A percentile compares a stretch with the other conserved stretches of the same genome.
Evolutionary conservation across 2,113 vertebrate species (phyloP).

Genomic region (Callipepla californica): DNA sequence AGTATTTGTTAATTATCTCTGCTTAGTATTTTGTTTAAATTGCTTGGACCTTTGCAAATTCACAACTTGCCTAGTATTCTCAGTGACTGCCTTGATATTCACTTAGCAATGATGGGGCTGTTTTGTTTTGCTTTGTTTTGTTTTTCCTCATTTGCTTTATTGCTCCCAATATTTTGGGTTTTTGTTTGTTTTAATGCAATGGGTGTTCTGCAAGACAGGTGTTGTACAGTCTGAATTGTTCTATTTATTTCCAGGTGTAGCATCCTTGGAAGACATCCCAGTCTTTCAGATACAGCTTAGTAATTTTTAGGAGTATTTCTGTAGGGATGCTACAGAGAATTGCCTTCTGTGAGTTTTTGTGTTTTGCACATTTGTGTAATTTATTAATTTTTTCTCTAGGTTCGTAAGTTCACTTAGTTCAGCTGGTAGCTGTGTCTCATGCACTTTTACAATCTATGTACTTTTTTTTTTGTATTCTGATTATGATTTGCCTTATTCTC

Average conservation of each 20-base stretch:
- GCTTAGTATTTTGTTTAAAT: background rate
- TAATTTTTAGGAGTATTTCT: constrained; percentile 17
- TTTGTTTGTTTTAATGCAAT: constrained; percentile 22
- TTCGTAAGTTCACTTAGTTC: background rate
- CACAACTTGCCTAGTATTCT: background rate
- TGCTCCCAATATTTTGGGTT: background rate
- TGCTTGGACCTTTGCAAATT: background rate
- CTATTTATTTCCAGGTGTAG: constrained; percentile 54
- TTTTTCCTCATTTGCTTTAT: constrained; percentile 3
- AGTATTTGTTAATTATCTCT: background rate
- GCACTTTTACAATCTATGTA: background rate
- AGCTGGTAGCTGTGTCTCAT: background rate
- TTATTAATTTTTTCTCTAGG: constrained; percentile 22
- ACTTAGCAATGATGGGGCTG: background rate
- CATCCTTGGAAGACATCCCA: constrained; percentile 45
- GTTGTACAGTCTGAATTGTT: constrained; percentile 21
- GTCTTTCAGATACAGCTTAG: constrained; percentile 11
- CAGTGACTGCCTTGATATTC: background rate
- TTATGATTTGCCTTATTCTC: background rate
- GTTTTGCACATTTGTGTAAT: background rate
- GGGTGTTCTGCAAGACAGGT: constrained; percentile 35
- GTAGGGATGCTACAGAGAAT: background rate
- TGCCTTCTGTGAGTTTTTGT: background rate
- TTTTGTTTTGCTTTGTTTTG: background rate
- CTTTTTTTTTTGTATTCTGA: background rate